phyloP scores from a whole-genome alignment of 2,888 invertebrate species.

The Nephrotoma flavescens region DNA sequence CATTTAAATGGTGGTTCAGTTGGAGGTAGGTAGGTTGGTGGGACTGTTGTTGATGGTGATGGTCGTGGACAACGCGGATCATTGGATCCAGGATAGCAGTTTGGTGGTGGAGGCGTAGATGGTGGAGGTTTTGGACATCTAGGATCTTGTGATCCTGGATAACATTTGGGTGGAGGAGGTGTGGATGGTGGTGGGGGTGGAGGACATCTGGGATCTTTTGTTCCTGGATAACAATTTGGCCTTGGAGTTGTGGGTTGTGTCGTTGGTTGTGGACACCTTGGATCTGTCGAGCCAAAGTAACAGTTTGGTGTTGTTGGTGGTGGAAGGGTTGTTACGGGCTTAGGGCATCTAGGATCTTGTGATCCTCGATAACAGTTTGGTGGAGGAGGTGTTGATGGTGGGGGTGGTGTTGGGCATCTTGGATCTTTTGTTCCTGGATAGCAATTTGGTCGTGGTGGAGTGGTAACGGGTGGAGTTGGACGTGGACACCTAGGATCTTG shows the following conservation, averaged over 20 bases:
- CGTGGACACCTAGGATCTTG: slow-evolving; percentile 23
- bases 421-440: slow-evolving; percentile 23
- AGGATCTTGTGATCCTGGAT: slow-evolving; percentile 13
- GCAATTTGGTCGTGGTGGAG: slow-evolving; percentile 16
- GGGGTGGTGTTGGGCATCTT: slow-evolving; percentile 18
- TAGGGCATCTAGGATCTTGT: slow-evolving; percentile 23
- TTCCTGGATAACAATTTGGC: neutral
- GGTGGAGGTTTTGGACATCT: slow-evolving; percentile 12
- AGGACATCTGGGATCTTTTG: neutral
- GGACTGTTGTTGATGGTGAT: slow-evolving; percentile 12
- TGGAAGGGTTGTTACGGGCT: slow-evolving; percentile 20
- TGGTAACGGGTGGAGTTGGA: slow-evolving; percentile 17
- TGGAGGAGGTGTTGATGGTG: slow-evolving; percentile 14
- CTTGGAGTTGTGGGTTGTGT: slow-evolving; percentile 13
- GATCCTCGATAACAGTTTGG: slow-evolving; percentile 22
- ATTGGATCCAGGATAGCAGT: slow-evolving; percentile 23
- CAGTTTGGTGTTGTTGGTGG: slow-evolving; percentile 18
- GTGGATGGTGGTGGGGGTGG: slow-evolving; percentile 14
- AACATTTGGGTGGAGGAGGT: slow-evolving; percentile 28
- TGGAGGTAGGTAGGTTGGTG: slow-evolving; percentile 14
- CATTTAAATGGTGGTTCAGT: slow-evolving; percentile 13
- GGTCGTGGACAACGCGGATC: slow-evolving; percentile 23
- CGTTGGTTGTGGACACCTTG: slow-evolving; percentile 20
- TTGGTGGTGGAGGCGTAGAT: slow-evolving; percentile 14
- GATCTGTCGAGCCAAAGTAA: slow-evolving; percentile 23